phyloP scores from a whole-genome alignment of 2,888 invertebrate genomes.

The Epistrophella euchroma region DNA sequence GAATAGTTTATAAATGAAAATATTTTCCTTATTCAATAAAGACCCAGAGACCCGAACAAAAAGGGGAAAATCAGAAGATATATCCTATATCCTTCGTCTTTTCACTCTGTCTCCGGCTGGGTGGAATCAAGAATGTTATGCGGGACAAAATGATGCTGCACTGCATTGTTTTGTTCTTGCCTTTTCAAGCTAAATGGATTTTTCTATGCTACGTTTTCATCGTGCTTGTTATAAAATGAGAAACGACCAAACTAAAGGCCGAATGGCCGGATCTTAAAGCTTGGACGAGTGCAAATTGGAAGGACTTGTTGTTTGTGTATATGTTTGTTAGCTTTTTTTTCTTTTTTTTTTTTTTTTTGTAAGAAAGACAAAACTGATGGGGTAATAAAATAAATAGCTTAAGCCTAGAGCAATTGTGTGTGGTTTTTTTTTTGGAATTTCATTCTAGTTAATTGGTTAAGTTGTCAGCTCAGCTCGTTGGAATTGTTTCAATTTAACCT shows the following conservation, averaged over 20 bases:
- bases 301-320: conserved; percentile 23
- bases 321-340: not conserved
- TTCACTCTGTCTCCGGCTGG: conserved; percentile 9
- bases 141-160: conserved; percentile 58
- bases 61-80: conserved; percentile 36
- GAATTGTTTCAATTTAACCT: too few relatives aligned
- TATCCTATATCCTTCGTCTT: not conserved
- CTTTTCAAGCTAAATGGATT: conserved; percentile 31
- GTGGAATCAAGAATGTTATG: conserved; percentile 40
- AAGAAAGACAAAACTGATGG: conserved; percentile 17
- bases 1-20: conserved; percentile 67
- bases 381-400: conserved; percentile 58
- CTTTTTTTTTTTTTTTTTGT: not conserved
- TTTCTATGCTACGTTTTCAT: conserved; percentile 26
- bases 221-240: conserved; percentile 55
- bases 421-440: conserved; percentile 7
- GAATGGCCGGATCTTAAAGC: conserved; percentile 51
- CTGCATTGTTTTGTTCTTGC: conserved; percentile 37
- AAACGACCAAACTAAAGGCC: conserved; percentile 54
- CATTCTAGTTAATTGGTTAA: conserved; percentile 17
- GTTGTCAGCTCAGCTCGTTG: conserved; percentile 12
- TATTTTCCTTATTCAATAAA: conserved; percentile 68
- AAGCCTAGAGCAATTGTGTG: conserved; percentile 41
- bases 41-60: conserved; percentile 27
- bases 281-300: conserved; percentile 65